phyloP scores from a whole-genome alignment of 2,797 vertebrate species.

The Chromobotia macracanthus region DNA sequence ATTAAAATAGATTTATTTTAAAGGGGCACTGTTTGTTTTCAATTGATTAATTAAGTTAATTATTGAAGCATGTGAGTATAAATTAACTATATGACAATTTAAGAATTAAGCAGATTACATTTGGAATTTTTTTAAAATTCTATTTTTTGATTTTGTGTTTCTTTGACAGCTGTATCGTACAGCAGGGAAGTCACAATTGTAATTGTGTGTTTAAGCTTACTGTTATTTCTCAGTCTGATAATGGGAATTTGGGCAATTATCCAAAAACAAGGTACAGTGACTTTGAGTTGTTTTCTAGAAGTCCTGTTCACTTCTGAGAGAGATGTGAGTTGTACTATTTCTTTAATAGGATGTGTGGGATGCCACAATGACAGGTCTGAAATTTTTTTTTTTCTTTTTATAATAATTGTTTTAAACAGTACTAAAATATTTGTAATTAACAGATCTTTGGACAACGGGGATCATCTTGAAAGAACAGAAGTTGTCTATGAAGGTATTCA shows the following conservation, averaged over 20 bases:
- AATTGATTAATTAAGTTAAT: too few species aligned
- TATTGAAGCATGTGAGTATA: too few species aligned
- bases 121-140: too few species aligned
- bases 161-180: not conserved
- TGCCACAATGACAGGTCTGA: conserved; percentile 14
- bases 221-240: conserved; percentile 4
- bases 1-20: too few species aligned
- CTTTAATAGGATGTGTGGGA: not conserved
- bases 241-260: conserved; percentile 8
- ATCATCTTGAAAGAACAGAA: not conserved
- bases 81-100: too few species aligned
- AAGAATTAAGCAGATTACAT: too few species aligned
- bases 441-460: not conserved
- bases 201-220: not conserved
- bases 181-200: not conserved
- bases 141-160: not conserved
- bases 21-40: too few species aligned
- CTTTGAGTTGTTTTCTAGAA: not conserved
- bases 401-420: not conserved
- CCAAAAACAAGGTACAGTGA: conserved; percentile 6
- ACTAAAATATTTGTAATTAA: not conserved
- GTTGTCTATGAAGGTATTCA: not conserved
- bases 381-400: too few species aligned
- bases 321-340: not conserved
- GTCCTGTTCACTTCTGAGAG: too few species aligned